Evolutionary conservation across 2,113 vertebrate species (phyloP).

Genomic region (Saguinus imperator): DNA sequence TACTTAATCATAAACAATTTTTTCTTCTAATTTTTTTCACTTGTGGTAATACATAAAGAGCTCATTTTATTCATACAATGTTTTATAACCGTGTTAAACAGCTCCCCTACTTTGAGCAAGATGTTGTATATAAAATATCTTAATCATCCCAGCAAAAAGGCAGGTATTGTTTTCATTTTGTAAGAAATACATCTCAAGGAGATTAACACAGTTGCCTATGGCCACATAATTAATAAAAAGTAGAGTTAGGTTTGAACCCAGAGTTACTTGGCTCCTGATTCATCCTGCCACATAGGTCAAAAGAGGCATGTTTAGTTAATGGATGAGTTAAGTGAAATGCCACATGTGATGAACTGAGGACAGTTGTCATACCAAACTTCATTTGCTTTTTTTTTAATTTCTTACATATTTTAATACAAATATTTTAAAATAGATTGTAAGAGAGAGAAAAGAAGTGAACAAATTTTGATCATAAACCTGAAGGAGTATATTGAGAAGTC

Average conservation of each 20-base stretch:
- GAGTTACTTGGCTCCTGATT: not conserved
- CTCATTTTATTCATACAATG: not conserved
- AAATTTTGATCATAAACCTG: not conserved
- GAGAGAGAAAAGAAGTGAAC: not conserved
- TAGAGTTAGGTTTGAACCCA: not conserved
- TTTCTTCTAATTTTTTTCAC: not conserved
- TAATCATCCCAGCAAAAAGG: conserved; percentile 2
- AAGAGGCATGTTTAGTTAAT: not conserved
- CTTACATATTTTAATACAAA: not conserved
- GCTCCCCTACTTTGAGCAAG: not conserved
- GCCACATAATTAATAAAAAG: conserved; percentile 32
- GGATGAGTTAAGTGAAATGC: conserved; percentile 34
- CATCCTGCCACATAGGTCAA: not conserved
- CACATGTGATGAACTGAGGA: not conserved
- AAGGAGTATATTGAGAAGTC: conserved; percentile 6
- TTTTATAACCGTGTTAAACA: not conserved
- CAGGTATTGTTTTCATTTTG: not conserved
- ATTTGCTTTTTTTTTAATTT: not conserved
- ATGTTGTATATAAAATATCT: not conserved
- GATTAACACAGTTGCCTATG: not conserved
- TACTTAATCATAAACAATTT: conserved; percentile 2
- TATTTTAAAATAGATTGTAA: not conserved
- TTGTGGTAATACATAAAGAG: not conserved
- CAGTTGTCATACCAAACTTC: not conserved
- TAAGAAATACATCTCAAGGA: not conserved